Evolutionary conservation across 2,888 invertebrate genomes (phyloP).

Genomic region (Achlya flavicornis): DNA sequence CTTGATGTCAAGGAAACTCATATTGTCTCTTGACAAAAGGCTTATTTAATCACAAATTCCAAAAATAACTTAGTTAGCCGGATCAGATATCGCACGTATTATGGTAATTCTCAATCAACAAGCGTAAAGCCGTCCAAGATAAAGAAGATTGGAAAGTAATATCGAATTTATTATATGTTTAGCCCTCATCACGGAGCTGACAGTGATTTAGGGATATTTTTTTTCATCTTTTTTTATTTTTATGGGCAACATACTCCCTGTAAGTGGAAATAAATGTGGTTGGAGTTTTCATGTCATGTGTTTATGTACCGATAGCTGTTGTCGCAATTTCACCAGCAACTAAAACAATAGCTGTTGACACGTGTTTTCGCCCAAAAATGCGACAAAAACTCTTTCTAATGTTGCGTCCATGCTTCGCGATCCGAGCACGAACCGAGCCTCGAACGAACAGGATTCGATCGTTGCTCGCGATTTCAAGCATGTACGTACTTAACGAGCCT

Average conservation of each 20-base stretch:
- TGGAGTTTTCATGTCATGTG: not conserved
- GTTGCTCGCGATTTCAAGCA: too few relatives aligned
- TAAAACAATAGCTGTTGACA: too few relatives aligned
- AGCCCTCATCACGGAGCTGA: not conserved
- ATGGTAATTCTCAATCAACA: slow-evolving; percentile 42
- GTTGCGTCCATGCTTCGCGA: too few relatives aligned
- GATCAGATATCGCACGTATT: slow-evolving; percentile 37
- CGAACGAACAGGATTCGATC: too few relatives aligned
- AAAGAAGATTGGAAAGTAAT: slow-evolving; percentile 21
- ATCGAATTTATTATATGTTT: slow-evolving; percentile 13
- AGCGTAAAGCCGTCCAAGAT: slow-evolving; percentile 16
- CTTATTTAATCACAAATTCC: slow-evolving; percentile 15
- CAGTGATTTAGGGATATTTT: slow-evolving; percentile 1
- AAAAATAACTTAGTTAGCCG: slow-evolving; percentile 22
- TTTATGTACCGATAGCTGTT: too few relatives aligned
- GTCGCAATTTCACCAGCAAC: too few relatives aligned
- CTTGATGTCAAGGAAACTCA: not conserved
- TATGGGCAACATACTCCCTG: not conserved
- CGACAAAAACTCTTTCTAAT: too few relatives aligned
- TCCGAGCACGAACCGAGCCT: too few relatives aligned
- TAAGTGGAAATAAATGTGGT: not conserved
- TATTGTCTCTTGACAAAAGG: slow-evolving; percentile 7
- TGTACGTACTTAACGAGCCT: too few relatives aligned
- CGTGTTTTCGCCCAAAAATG: too few relatives aligned
- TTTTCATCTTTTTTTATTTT: not conserved